Evolutionary conservation across 2,797 vertebrate species (phyloP), one percentile per base, ranked within the genome.

Genomic region (Manis crassicaudata): DNA sequence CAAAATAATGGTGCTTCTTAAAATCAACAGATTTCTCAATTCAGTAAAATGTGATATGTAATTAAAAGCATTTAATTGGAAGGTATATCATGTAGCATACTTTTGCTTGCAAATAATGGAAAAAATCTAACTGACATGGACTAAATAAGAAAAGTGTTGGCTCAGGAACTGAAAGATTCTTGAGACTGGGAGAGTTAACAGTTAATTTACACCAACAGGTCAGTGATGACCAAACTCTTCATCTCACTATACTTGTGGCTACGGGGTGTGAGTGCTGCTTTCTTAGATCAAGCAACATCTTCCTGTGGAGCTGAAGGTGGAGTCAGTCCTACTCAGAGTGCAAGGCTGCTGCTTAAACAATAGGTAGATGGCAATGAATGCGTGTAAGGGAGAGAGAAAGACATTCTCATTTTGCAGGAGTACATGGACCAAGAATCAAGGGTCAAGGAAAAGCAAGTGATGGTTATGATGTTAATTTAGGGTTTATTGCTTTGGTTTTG

Each of bases 31-130:
- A 73, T 90, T 95, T 5, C 32, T 82, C 52, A 80, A 29, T 72
- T 92, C 27, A 35, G 29, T 88, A 37, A 73, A 90, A 81, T 79
- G 40, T 70, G 54, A 54, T 70, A 63, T n/a, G 63, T 60, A 92
- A 86, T 97, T 77, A 46, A 94, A 94, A 90, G 46, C 14, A 86
- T 35, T 76, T 87, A 93, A 81, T 63, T 70, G 52, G 37, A 90
- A 97, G 29, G 18, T 92, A 0, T 77, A 85, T 65, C 32, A 63
- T n/a, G 72, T 81, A 81, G 14, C 20, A 52, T 82, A 54, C 35
- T 68, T 73, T 90, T 94, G 43, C 43, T 96, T 88, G n/a, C 6
- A 96, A 90, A 92, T 85, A 86, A 63, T 88, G 67, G 76, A 65
- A 85, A 46, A 88, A 40, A 88, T 79, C 14, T 82, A 43, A 82